These are phyloP conservation scores for Catostylus mosaicus DNA, from an alignment of 30 jellyfish, hydroid and myxozoan genomes.

Conservation along the genomic window DNA sequence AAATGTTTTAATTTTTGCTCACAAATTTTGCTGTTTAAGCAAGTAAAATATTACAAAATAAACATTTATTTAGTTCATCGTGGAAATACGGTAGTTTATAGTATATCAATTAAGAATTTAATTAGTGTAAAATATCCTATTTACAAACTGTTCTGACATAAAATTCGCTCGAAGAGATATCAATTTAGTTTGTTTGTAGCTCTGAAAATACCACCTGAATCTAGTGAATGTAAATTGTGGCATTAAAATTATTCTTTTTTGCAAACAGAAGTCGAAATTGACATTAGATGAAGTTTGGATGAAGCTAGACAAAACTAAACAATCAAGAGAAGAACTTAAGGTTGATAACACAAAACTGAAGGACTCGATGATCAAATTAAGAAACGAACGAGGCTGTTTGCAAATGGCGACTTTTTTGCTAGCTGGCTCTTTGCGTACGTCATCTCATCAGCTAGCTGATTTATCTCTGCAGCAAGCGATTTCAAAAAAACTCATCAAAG, in stretches of 20 bases:
- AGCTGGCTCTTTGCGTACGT: conserved; percentile 38
- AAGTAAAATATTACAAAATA: too few species aligned
- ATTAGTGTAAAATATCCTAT: too few species aligned
- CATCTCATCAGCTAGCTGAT: background rate
- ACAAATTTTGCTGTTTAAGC: too few species aligned
- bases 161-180: too few species aligned
- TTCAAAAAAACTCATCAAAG: conserved; percentile 5
- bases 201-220: too few species aligned
- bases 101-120: too few species aligned
- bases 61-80: too few species aligned
- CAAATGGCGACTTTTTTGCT: conserved; percentile 40
- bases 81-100: too few species aligned
- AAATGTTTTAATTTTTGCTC: too few species aligned
- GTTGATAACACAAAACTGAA: conserved; percentile 13
- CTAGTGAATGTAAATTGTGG: too few species aligned
- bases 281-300: conserved; percentile 56
- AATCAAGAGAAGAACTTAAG: conserved; percentile 55
- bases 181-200: too few species aligned
- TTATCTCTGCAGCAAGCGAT: conserved; percentile 15
- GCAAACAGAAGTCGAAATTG: conserved; percentile 25
- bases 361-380: background rate
- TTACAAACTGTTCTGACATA: too few species aligned
- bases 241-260: background rate
- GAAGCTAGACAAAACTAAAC: conserved; percentile 32
- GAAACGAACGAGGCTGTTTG: conserved; percentile 37